Evolutionary conservation across 2,113 vertebrate species (phyloP).

Genomic region (Empidonax alnorum): DNA sequence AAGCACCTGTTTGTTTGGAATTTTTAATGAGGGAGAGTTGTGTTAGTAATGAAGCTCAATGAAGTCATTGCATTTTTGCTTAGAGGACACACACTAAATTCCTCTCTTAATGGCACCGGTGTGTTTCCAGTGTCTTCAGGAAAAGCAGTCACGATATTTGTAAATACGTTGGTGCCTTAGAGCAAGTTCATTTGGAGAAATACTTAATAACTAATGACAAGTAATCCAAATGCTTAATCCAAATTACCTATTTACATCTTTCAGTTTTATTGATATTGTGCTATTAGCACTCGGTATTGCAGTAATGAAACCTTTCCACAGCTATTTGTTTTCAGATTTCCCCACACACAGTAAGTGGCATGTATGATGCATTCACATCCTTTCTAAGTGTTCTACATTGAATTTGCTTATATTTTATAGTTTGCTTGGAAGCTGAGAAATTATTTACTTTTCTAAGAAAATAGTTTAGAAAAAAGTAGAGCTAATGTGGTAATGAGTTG

Average conservation of each 20-base stretch:
- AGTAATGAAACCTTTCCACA: not conserved
- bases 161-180: not conserved
- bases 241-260: not conserved
- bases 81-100: not conserved
- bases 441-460: not conserved
- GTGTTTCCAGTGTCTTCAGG: not conserved
- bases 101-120: not conserved
- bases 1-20: slow-evolving; percentile 77
- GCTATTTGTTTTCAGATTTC: not conserved
- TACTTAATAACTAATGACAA: not conserved
- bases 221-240: not conserved
- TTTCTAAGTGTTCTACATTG: not conserved
- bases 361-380: not conserved
- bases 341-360: not conserved
- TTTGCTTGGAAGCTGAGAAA: not conserved
- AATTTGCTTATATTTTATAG: not conserved
- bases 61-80: not conserved
- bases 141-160: not conserved
- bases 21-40: slow-evolving; percentile 60
- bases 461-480: not conserved
- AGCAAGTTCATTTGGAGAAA: not conserved
- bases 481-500: not conserved
- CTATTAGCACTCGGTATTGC: not conserved
- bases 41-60: not conserved
- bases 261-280: slow-evolving; percentile 4